Base-by-base conservation (phyloP, 2,797 vertebrate species). In the Mareca penelope region DNA sequence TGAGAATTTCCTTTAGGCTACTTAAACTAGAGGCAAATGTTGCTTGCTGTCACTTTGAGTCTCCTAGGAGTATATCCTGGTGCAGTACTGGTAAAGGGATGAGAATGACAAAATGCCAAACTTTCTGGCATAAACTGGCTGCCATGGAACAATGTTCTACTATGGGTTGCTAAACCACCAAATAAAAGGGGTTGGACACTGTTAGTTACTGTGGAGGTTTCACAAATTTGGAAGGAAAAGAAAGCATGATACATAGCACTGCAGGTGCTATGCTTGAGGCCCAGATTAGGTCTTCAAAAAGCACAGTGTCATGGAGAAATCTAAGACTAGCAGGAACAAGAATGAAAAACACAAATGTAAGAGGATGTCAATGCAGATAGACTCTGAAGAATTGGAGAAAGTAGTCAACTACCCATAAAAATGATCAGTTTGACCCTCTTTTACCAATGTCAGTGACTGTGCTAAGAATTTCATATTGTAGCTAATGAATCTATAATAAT, bases 351-450 rank as follows among this genome's bases (percentile, higher is more conserved):
- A 40, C n/a, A 64, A 18, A 35, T 16, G 4, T 72, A 57, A 85
- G 77, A 82, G 10, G 15, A 53, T 56, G 8, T 44, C 76, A 88
- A 33, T 12, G 7, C 13, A 85, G 80, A 88, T 11, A 77, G 60
- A 80, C 52, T 55, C 8, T 80, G 15, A 12, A 42, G 24, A 75
- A 70, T 5, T 28, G 31, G 13, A 44, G 18, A 78, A 80, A 59
- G 24, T 31, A 78, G 46, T 83, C 59, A 92, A 70, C 40, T 83
- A 87, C 29, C n/a, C 29, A 46, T 59, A 88, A 89, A 88, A 96
- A 91, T 84, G 18, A 95, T 63, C 9, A 65, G 31, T 85, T 89
- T 91, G 63, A 92, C 53, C 16, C 35, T 76, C 28, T 85, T 94
- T 88, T 56, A 88, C 17, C 57, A 85, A 35, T 80, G 37, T 71